phyloP scores from a whole-genome alignment of 2,797 vertebrate genomes.

The Rhynchotus rufescens region DNA sequence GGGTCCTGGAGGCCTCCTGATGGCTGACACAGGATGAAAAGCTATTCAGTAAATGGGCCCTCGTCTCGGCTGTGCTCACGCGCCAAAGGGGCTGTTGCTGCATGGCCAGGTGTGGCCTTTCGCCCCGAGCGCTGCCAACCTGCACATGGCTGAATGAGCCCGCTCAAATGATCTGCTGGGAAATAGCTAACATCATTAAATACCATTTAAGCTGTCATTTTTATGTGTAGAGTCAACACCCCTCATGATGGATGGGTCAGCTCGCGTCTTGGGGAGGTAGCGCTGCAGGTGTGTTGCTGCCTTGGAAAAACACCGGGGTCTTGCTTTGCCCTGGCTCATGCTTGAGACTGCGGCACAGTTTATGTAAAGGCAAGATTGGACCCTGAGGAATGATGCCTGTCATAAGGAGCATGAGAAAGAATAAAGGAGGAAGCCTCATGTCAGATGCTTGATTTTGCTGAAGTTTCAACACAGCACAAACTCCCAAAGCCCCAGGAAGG shows the following conservation, averaged over 20 bases:
- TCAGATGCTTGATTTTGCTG: constrained; percentile 56
- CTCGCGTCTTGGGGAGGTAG: not conserved
- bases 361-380: constrained; percentile 43
- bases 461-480: constrained; percentile 54
- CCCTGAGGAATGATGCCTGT: constrained; percentile 35
- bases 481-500: constrained; percentile 48
- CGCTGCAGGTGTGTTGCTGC: constrained; percentile 45
- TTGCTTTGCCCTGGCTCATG: constrained; percentile 36
- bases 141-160: constrained; percentile 46
- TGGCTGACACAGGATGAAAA: not conserved
- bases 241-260: constrained; percentile 41
- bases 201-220: constrained; percentile 58
- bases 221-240: constrained; percentile 51
- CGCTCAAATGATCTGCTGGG: constrained; percentile 57
- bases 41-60: not conserved
- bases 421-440: constrained; percentile 43
- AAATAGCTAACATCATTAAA: constrained; percentile 64
- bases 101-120: constrained; percentile 57
- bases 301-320: constrained; percentile 50
- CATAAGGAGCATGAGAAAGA: not conserved
- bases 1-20: not conserved
- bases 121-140: constrained; percentile 45
- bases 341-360: constrained; percentile 34
- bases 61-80: constrained; percentile 38
- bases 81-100: constrained; percentile 40